Base-by-base conservation (phyloP, 37 sponge, comb jelly and placozoan genomes). In the Sycon ciliatum region DNA sequence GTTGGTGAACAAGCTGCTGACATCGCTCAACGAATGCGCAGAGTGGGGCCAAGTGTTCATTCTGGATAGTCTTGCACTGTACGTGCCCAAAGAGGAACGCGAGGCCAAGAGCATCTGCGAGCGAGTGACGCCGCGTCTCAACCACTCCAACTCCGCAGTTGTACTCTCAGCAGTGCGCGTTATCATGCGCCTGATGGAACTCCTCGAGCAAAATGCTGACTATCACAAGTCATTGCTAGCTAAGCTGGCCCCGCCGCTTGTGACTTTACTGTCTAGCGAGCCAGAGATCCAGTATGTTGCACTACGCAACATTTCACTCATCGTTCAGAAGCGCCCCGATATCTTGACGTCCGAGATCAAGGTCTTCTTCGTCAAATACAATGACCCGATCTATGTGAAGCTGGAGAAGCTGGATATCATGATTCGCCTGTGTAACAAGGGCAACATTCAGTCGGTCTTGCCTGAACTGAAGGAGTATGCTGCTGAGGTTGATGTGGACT, bases 1-100 rank as follows among this genome's bases (percentile, higher is more conserved):
- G 55, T 85, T 92, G 31, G 82, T 96, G 52, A 96, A 89, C 83
- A 96, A 96, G 80, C 85, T 96, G 60, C 80, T 96, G 60, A 92
- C 98, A n/a, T 93, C 98, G 7, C 86, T 96, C 7, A 96, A 96
- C 57, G 98, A 96, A 86, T 96, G 98, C 74, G 92, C 98, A 0
- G 98, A 96, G 75, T 96, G 98, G 98, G 98, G 98, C 9, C 98
- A 96, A 58, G 85, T 96, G 23, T 96, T 96, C 86, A 96, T 96
- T 49, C 68, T 96, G 57, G 98, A 96, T 82, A 81, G 93, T 4
- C 71, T 96, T 32, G 78, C 84, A 20, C 20, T 39, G 39, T 96
- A 89, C 74, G 52, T 71, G 2, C 98, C 98, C 4, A 30, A 56
- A 3, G 87, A 86, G 36, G 93, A 86, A 39, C 73, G 74, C 67